Conservation (phyloP, 2,888 invertebrate species). For the Torymus aiolomorphi region DNA sequence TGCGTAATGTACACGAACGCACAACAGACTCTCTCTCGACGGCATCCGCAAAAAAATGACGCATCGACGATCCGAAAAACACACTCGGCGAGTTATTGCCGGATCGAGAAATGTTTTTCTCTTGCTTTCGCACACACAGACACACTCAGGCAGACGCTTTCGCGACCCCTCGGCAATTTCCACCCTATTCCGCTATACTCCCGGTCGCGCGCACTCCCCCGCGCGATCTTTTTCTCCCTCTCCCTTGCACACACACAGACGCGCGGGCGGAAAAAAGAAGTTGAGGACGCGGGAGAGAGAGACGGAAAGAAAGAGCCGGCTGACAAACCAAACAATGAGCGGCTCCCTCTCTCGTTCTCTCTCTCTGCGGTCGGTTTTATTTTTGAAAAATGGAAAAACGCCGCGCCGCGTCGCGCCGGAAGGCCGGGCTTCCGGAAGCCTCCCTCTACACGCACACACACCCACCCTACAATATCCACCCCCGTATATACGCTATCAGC, state of each 20-base stretch:
- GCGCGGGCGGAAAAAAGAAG: background rate
- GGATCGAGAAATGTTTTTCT: slow-evolving; percentile 54
- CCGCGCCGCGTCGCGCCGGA: slow-evolving; percentile 64
- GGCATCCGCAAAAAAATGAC: slow-evolving; percentile 19
- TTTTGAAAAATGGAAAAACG: slow-evolving; percentile 74
- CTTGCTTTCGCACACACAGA: slow-evolving; percentile 3
- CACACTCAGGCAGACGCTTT: too few relatives aligned
- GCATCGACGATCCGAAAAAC: slow-evolving; percentile 31
- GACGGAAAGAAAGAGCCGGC: slow-evolving; percentile 13
- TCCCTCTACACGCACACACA: slow-evolving; percentile 51
- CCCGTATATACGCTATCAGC: slow-evolving; percentile 2
- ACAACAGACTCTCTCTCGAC: too few relatives aligned
- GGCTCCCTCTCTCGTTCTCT: background rate
- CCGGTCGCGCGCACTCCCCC: slow-evolving; percentile 1
- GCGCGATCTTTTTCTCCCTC: slow-evolving; percentile 33
- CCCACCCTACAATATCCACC: background rate
- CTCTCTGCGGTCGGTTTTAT: slow-evolving; percentile 70
- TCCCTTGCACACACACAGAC: slow-evolving; percentile 1
- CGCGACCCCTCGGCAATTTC: slow-evolving; percentile 55
- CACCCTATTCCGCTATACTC: slow-evolving; percentile 50
- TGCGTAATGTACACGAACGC: too few relatives aligned
- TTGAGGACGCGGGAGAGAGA: background rate
- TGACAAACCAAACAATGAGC: slow-evolving; percentile 71
- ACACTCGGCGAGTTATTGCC: slow-evolving; percentile 21
- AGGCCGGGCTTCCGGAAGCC: slow-evolving; percentile 72